Evolutionary conservation across 1,140 invertebrate genomes (phyloP), one percentile per base, ranked within the genome.

Genomic region (Drosophila bocki): DNA sequence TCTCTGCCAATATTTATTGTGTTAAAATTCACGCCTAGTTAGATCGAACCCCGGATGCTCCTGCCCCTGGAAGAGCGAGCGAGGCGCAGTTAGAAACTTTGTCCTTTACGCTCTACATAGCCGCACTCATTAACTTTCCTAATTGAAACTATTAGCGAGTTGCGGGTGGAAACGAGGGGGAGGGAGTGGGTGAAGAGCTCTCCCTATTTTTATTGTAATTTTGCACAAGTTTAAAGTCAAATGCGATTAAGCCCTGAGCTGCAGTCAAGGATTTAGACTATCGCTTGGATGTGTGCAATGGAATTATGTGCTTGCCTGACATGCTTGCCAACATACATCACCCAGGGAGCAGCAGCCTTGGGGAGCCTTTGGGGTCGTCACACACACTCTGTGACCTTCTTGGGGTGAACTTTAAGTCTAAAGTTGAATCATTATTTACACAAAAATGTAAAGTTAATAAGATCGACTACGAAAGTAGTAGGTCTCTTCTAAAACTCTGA

Each of bases 71-170:
- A 39, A 17, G 17, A 32, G 47, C 26, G 26, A 29, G 5, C 8
- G 48, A 33, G 48, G 51, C 17, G 42, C 51, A 29, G 69, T 37
- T 69, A 32, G 15, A 82, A 86, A 85, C 78, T 85, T 85, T 85
- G 82, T 85, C 78, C 78, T 85, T 81, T 74, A 63, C 63, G 63
- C 60, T 63, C 67, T 61, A 77, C 71, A 83, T 84, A 75, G 81
- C 60, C 63, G 60, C 78, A 78, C 64, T 85, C 82, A 86, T 85
- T 85, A 85, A 84, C 65, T 86, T 85, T 74, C 75, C 82, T 86
- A 85, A 85, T 85, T 85, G 82, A 82, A 82, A 82, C 82, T 82
- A 78, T 86, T 86, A 82, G 68, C 48, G 82, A 60, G 78, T 17
- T 45, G 41, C 33, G 57, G 45, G 41, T n/a, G 75, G 9, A 9